Evolutionary conservation across 2,888 invertebrate genomes (phyloP).

Genomic region (Calameuta filiformis): DNA sequence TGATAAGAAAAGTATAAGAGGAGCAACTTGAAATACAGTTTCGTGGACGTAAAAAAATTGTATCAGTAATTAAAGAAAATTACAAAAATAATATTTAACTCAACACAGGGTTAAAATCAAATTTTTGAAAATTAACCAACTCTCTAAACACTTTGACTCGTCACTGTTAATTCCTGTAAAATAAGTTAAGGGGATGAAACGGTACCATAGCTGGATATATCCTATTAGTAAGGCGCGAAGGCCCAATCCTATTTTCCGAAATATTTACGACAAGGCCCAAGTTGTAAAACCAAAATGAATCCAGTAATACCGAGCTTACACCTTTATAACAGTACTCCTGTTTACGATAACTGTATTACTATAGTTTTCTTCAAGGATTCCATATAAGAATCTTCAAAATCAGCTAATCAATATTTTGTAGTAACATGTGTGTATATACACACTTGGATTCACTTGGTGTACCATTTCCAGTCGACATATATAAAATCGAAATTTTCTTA

Average conservation of each 20-base stretch:
- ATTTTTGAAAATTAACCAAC: not conserved
- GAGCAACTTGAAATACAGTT: not conserved
- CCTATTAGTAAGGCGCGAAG: slow-evolving; percentile 25
- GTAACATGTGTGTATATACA: not conserved
- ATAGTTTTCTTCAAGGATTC: not conserved
- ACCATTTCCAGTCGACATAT: not conserved
- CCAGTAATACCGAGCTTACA: not conserved
- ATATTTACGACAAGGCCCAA: slow-evolving; percentile 23
- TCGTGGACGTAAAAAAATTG: not conserved
- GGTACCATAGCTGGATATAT: slow-evolving; percentile 22
- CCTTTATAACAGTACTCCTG: not conserved
- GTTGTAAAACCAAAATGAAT: not conserved
- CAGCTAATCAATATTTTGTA: not conserved
- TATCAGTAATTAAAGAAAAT: not conserved
- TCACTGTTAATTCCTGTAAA: not conserved
- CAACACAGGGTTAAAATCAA: not conserved
- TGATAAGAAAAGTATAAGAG: not conserved
- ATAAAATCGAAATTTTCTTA: not conserved
- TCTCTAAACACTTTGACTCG: not conserved
- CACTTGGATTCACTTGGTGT: not conserved
- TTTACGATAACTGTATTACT: not conserved
- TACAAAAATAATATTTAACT: not conserved
- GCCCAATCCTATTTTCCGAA: slow-evolving; percentile 22
- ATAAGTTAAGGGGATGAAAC: slow-evolving; percentile 40
- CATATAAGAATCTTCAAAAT: not conserved